phyloP scores from a whole-genome alignment of 2,888 invertebrate species.

The Scaptomyza reducta region DNA sequence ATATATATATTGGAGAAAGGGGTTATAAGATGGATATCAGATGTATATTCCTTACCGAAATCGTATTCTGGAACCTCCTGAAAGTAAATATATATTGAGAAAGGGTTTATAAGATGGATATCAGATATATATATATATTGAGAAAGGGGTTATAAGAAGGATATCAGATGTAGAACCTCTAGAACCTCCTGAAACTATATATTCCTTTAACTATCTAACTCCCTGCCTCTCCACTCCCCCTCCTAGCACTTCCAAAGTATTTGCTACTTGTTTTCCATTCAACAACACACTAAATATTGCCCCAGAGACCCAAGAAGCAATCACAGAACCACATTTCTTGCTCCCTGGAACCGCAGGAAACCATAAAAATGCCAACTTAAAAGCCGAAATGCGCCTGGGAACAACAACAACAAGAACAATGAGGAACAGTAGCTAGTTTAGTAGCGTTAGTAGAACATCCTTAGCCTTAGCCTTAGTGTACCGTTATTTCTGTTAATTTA shows the following conservation, averaged over 20 bases:
- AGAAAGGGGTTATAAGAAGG: too few species aligned
- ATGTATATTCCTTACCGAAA: too few species aligned
- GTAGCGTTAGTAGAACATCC: constrained; percentile 62
- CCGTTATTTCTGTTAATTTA: constrained; percentile 79
- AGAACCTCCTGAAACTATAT: too few species aligned
- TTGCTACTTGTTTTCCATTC: constrained; percentile 39
- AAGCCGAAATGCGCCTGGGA: constrained; percentile 33
- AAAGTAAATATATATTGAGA: too few species aligned
- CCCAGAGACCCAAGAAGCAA: constrained; percentile 45
- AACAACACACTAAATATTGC: constrained; percentile 39
- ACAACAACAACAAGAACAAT: constrained; percentile 4
- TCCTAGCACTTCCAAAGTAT: neutral
- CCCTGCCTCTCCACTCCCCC: too few species aligned
- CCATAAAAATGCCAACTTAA: constrained; percentile 71
- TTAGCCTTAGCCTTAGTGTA: constrained; percentile 2
- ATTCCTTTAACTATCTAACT: too few species aligned
- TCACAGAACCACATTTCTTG: constrained; percentile 1
- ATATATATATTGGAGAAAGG: too few species aligned
- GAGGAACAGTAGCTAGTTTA: constrained; percentile 71
- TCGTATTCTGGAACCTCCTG: too few species aligned
- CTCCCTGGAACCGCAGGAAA: constrained; percentile 38
- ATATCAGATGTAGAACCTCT: too few species aligned
- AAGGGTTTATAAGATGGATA: too few species aligned
- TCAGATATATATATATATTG: too few species aligned
- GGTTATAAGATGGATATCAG: too few species aligned